Evolutionary conservation across 2,888 invertebrate genomes (phyloP).

Genomic region (Ecdyonurus torrentis): DNA sequence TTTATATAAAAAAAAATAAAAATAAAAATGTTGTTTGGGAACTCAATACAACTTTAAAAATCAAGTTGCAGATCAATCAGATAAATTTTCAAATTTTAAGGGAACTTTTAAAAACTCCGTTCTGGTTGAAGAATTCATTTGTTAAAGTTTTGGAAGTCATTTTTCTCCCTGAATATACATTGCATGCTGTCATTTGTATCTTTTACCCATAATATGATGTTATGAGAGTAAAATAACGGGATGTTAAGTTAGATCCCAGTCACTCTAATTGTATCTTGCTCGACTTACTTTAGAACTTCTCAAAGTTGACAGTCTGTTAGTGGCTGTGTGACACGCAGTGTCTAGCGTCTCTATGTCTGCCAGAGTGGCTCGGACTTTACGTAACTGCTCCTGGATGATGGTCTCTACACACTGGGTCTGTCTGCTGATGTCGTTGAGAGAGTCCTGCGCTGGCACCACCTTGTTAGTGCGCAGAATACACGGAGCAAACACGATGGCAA

Average conservation of each 20-base stretch:
- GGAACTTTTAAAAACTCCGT: too few relatives aligned
- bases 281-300: conserved; percentile 51
- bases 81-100: too few relatives aligned
- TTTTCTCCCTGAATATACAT: too few relatives aligned
- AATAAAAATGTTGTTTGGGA: too few relatives aligned
- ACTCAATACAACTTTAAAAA: too few relatives aligned
- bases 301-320: conserved; percentile 57
- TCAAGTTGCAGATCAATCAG: too few relatives aligned
- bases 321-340: conserved; percentile 70
- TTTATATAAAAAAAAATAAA: too few relatives aligned
- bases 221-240: too few relatives aligned
- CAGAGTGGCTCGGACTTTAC: conserved; percentile 66
- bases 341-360: conserved; percentile 84
- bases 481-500: conserved; percentile 90
- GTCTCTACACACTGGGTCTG: conserved; percentile 84
- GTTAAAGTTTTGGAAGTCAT: too few relatives aligned
- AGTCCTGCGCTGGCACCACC: conserved; percentile 76
- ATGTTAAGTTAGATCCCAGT: neutral
- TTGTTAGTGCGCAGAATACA: conserved; percentile 82
- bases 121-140: too few relatives aligned
- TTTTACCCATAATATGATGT: too few relatives aligned
- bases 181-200: too few relatives aligned
- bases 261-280: neutral
- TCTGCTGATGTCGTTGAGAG: conserved; percentile 73
- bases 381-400: conserved; percentile 72